Base-by-base conservation (phyloP, 2,888 invertebrate species). In the Cactoblastis cactorum region DNA sequence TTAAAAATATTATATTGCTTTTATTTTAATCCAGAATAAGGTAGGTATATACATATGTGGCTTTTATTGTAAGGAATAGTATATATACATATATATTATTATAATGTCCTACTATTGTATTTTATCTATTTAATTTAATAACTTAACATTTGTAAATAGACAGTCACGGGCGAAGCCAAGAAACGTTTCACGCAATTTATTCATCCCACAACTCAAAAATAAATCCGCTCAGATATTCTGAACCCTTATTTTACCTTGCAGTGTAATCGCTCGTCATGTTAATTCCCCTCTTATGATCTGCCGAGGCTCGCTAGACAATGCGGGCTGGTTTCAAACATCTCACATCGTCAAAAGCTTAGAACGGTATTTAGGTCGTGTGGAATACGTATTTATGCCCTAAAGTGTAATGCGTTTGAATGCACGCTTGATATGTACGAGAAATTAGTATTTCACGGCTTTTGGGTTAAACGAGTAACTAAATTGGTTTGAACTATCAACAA, bases 191-290 rank as follows among this genome's bases (percentile, higher is more conserved):
- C n/a, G n/a, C n/a, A n/a, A n/a, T n/a, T n/a, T n/a, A n/a, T n/a
- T n/a, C n/a, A n/a, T n/a, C n/a, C 22, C 22, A 6, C 22, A 4
- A 8, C 9, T 9, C 8, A 6, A 3, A 28, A 28, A 28, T 28
- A 28, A 28, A 28, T 28, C 28, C 28, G 28, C 8, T 8, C 2
- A 15, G 1, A 9, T 17, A 37, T 14, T 17, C 17, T 9, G 37
- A 37, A 17, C 37, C 17, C 32, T 6, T 34, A 4, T 6, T 18
- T 33, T 32, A 17, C 12, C 3, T 11, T 5, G 8, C n/a, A 32
- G 49, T 17, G 14, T 32, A 49, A 49, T 38, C 38, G 49, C 38
- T 33, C 35, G 37, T 47, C 49, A 33, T 39, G 49, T 49, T 38
- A 32, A 49, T 49, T 28, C 38, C 11, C 17, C 32, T 28, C 39